Percentiles rank a stretch among this genome's conserved stretches.
Conservation (phyloP, 2,797 vertebrate genomes). For the Anomalospiza imberbis region DNA sequence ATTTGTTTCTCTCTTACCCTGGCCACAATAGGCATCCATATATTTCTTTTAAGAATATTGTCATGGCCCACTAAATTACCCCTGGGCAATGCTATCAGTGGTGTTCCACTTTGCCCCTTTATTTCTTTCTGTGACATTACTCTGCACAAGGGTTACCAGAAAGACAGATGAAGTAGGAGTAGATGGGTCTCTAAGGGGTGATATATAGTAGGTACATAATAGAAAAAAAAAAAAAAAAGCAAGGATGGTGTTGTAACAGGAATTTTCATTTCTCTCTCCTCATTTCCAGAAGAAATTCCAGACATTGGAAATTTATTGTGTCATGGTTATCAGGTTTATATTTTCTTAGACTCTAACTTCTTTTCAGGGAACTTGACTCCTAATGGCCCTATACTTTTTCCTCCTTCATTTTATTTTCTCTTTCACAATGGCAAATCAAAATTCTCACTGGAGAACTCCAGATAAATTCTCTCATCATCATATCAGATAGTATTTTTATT, state of each 20-base stretch:
- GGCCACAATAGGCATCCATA: conserved; percentile 4
- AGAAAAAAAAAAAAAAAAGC: conserved; percentile 47
- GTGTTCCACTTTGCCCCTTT: conserved; percentile 61
- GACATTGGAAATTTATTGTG: conserved; percentile 22
- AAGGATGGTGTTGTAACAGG: neutral
- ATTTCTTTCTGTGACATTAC: conserved; percentile 60
- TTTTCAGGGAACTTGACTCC: neutral
- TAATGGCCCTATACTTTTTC: neutral
- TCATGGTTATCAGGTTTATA: neutral
- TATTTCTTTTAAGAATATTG: conserved; percentile 54
- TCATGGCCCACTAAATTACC: conserved; percentile 61
- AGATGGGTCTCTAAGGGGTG: conserved; percentile 51
- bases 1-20: conserved; percentile 52
- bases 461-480: neutral
- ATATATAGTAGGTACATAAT: conserved; percentile 58
- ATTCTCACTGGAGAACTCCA: neutral
- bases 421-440: neutral
- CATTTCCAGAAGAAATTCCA: conserved; percentile 48
- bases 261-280: conserved; percentile 43
- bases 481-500: neutral
- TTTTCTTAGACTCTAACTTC: neutral
- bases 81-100: conserved; percentile 46
- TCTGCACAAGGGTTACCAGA: conserved; percentile 48
- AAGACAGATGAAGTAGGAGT: conserved; percentile 56
- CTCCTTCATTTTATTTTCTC: neutral